A percentile compares a stretch with the other conserved stretches of the same genome.
phyloP scores from a whole-genome alignment of 2,888 invertebrate genomes.

The Dicyrtomina minuta region DNA sequence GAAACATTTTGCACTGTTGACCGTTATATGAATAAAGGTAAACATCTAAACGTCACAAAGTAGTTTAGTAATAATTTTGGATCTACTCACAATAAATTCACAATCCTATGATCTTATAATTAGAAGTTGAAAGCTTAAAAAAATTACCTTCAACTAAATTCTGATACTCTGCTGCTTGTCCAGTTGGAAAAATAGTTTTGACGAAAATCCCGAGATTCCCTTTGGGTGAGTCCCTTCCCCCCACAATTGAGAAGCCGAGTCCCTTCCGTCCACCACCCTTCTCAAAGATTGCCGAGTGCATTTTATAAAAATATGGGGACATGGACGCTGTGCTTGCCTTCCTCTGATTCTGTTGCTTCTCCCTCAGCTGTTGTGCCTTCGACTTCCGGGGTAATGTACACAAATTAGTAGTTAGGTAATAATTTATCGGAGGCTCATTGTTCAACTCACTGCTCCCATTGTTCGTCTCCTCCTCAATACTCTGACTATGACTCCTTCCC shows the following conservation, averaged over 20 bases:
- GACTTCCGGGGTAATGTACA: conserved; percentile 51
- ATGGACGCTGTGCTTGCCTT: not conserved
- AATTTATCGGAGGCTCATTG: conserved; percentile 38
- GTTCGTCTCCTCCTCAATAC: not conserved
- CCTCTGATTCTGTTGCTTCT: not conserved
- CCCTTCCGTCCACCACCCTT: conserved; percentile 83
- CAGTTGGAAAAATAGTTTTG: conserved; percentile 81
- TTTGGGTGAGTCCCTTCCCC: conserved; percentile 82
- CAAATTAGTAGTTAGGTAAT: conserved; percentile 49
- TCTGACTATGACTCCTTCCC: not conserved
- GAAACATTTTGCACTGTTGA: too few species aligned
- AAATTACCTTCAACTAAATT: conserved; percentile 77
- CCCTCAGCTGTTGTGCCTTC: conserved; percentile 10
- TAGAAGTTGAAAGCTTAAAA: not conserved
- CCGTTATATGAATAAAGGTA: too few species aligned
- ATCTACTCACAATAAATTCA: too few species aligned
- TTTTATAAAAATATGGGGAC: conserved; percentile 43
- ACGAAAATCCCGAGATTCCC: conserved; percentile 87
- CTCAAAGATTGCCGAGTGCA: conserved; percentile 57
- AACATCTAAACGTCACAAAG: too few species aligned
- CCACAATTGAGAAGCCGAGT: conserved; percentile 76
- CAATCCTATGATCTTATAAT: too few species aligned
- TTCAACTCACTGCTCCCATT: not conserved
- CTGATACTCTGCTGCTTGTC: conserved; percentile 81
- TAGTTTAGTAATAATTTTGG: too few species aligned